A percentile compares a stretch with the other conserved stretches of the same genome.
These are phyloP conservation scores for Ophioninae sp. DNA, from an alignment of 2,888 invertebrate genomes.

Conservation along the genomic window DNA sequence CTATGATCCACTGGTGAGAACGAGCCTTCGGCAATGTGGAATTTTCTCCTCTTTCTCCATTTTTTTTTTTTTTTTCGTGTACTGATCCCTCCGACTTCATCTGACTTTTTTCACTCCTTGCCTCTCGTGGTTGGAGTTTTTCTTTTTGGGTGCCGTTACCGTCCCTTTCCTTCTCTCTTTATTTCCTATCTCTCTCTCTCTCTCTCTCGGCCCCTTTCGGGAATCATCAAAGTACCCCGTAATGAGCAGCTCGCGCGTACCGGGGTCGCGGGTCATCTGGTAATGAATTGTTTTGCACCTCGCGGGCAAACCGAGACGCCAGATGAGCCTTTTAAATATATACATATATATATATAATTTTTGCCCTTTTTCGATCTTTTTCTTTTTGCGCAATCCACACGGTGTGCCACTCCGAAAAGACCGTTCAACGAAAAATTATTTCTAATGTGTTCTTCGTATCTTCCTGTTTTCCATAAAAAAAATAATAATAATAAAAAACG, in stretches of 20 bases:
- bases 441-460: neutral
- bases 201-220: slow-evolving; percentile 62
- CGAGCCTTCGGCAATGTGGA: slow-evolving; percentile 6
- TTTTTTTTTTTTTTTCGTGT: slow-evolving; percentile 47
- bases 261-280: slow-evolving; percentile 74
- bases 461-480: neutral
- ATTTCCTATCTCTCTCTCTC: neutral
- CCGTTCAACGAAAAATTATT: neutral
- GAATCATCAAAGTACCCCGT: slow-evolving; percentile 78
- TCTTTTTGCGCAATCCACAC: neutral
- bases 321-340: slow-evolving; percentile 22
- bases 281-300: slow-evolving; percentile 81
- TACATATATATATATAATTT: neutral
- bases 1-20: slow-evolving; percentile 3
- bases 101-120: neutral
- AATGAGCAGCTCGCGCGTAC: slow-evolving; percentile 78
- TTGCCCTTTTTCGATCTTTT: neutral
- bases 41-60: neutral
- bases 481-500: too few relatives aligned
- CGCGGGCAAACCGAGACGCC: slow-evolving; percentile 70
- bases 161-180: neutral
- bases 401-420: neutral
- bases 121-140: neutral
- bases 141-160: neutral
- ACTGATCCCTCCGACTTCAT: slow-evolving; percentile 42